Base-by-base conservation (phyloP, 1,140 invertebrate species). In the Sminthurides bifidus region DNA sequence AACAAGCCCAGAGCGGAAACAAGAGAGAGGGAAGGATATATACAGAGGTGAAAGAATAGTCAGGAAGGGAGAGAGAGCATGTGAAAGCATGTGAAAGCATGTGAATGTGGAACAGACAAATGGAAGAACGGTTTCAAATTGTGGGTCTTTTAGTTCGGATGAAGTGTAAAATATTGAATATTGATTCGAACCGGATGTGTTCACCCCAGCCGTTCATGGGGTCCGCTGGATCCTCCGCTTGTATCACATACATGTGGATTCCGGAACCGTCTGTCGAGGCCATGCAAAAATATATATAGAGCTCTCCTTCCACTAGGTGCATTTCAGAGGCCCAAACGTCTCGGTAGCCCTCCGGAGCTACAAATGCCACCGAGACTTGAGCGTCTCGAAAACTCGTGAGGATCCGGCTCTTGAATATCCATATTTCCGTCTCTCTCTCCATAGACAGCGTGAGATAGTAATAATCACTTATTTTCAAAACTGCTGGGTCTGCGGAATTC, bases 401-500 rank as follows among this genome's bases (percentile, higher is more conserved):
- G 19, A 27, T 14, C 8, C n/a, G n/a, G 17, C 56, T 58, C 41
- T 53, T 45, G 41, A 29, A 58, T 17, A 58, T 53, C 1, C 41
- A 40, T 14, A 58, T 10, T 6, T 37, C 19, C 0, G 14, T 45
- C 19, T 48, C 43, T 12, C 14, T 14, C 3, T 57, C 27, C 8
- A 49, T 57, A 12, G 50, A 53, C 3, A 58, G 31, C 2, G 50
- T 14, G 15, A 58, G 29, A 35, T 53, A 58, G 33, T 58, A 58
- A 29, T 38, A 52, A 17, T 23, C 27, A 15, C 43, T 50, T 1
- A 57, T 3, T 21, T 26, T 23, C 2, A 52, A 6, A 3, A 52
- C 41, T 0, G 45, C 26, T 10, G 56, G 56, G 19, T 57, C 56
- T 0, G 56, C 56, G 0, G 48, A 52, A 43, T 52, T 45, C 2